phyloP scores from a whole-genome alignment of 2,797 vertebrate genomes.

The Urosaurus nigricauda region DNA sequence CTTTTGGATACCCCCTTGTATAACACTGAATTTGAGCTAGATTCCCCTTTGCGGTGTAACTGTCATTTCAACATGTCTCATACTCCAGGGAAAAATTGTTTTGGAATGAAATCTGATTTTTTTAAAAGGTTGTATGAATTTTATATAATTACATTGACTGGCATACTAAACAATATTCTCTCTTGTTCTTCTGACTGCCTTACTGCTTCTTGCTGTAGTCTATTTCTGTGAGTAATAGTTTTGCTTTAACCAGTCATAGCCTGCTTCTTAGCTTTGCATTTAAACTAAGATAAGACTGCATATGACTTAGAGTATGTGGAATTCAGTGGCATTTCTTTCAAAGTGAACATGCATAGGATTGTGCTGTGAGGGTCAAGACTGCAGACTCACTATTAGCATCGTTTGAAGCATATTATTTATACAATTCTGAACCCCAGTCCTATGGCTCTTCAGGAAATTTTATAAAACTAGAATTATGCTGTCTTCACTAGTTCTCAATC shows the following conservation, averaged over 20 bases:
- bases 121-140: neutral
- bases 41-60: neutral
- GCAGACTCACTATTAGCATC: neutral
- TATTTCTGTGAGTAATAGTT: slow-evolving; percentile 81
- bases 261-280: slow-evolving; percentile 21
- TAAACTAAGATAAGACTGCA: slow-evolving; percentile 1
- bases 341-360: neutral
- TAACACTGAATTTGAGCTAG: neutral
- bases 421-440: slow-evolving; percentile 4
- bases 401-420: neutral
- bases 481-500: neutral
- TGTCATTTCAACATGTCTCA: neutral
- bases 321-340: neutral
- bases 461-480: slow-evolving; percentile 62
- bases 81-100: slow-evolving; percentile 3
- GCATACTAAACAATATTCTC: slow-evolving; percentile 40
- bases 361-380: neutral
- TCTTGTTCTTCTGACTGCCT: slow-evolving; percentile 72
- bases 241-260: slow-evolving; percentile 50
- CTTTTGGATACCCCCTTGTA: too few species aligned
- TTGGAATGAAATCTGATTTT: neutral
- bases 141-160: neutral
- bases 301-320: neutral
- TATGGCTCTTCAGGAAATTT: slow-evolving; percentile 60
- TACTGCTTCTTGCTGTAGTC: slow-evolving; percentile 76